Base-by-base conservation (phyloP, 2,888 invertebrate genomes). In the Strigamia transsilvanica region DNA sequence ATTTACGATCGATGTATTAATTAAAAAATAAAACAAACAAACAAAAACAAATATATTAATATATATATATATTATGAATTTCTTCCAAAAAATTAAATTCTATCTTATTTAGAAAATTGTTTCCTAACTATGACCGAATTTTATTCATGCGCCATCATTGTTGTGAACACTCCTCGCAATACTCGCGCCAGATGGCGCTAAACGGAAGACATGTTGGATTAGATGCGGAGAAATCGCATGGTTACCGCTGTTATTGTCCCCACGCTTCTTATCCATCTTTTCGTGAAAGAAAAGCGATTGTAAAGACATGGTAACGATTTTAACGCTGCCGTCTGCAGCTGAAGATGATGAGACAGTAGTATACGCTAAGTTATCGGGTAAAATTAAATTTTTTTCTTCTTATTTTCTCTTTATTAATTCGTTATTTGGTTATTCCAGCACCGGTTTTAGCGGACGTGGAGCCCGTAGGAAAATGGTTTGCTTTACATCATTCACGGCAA, bases 381-480 rank as follows among this genome's bases (percentile, higher is more conserved):
- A 32, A 66, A 23, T 6, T 51, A 18, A 66, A 66, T 21, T 66
- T 21, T 23, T n/a, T n/a, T 5, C 61, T 1, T 9, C 1, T 61
- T 9, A 6, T 56, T 77, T 1, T 10, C 6, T 61, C n/a, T 18
- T 61, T 61, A 61, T 61, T 61, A 1, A 15, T 56, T 56, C 56
- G n/a, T 23, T 61, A 18, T 61, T 61, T 18, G 23, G 7, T 61
- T 2, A 21, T 82, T 77, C 34, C 46, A 82, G 82, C 21, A 6
- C 15, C 77, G 6, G 51, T 78, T 82, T 15, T 27, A 13, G 41
- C n/a, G 23, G n/a, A 41, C 4, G 82, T 78, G 13, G 82, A 82
- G 32, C 82, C 82, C 9, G 82, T 82, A 15, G 82, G 82, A n/a
- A 82, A 56, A 46, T 78, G 82, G 77, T 82, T 42, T 82, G n/a